Conservation (phyloP, 2,113 vertebrate species). For the Pseudorasbora parva region DNA sequence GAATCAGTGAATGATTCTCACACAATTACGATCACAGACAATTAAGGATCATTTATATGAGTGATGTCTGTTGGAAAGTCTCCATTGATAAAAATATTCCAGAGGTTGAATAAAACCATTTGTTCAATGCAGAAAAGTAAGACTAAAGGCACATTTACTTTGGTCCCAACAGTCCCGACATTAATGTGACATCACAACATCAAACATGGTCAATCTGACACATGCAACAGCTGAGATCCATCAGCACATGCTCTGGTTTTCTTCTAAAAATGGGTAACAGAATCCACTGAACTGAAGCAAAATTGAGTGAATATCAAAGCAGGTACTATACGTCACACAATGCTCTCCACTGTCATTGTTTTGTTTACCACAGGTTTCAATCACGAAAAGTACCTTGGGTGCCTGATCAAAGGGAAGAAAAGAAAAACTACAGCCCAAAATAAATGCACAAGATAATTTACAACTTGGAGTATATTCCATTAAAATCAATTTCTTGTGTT, state of each 20-base stretch:
- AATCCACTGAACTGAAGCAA: slow-evolving; percentile 83
- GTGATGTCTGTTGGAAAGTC: slow-evolving; percentile 47
- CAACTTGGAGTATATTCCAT: slow-evolving; percentile 15
- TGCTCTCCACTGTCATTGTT: slow-evolving; percentile 48
- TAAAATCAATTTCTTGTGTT: background rate
- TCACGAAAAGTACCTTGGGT: slow-evolving; percentile 40
- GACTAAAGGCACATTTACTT: slow-evolving; percentile 98
- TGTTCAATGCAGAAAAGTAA: slow-evolving; percentile 91
- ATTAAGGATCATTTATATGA: slow-evolving; percentile 45
- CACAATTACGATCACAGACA: slow-evolving; percentile 64
- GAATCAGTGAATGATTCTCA: background rate
- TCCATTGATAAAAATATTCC: slow-evolving; percentile 68
- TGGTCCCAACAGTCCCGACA: slow-evolving; percentile 90
- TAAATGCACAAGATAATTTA: slow-evolving; percentile 27
- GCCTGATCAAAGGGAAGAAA: slow-evolving; percentile 23
- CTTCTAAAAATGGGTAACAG: slow-evolving; percentile 81
- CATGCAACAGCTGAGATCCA: slow-evolving; percentile 86
- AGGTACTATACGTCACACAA: slow-evolving; percentile 81
- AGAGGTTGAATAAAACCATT: slow-evolving; percentile 87
- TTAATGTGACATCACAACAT: slow-evolving; percentile 68
- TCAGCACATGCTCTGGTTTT: slow-evolving; percentile 86
- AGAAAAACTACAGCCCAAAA: slow-evolving; percentile 2
- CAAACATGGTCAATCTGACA: slow-evolving; percentile 76
- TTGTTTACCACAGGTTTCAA: slow-evolving; percentile 29
- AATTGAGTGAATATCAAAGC: slow-evolving; percentile 84